A percentile compares a stretch with the other conserved stretches of the same genome.
These are phyloP conservation scores for Pachycephala philippinensis DNA, from an alignment of 2,113 vertebrate species.

Conservation along the genomic window DNA sequence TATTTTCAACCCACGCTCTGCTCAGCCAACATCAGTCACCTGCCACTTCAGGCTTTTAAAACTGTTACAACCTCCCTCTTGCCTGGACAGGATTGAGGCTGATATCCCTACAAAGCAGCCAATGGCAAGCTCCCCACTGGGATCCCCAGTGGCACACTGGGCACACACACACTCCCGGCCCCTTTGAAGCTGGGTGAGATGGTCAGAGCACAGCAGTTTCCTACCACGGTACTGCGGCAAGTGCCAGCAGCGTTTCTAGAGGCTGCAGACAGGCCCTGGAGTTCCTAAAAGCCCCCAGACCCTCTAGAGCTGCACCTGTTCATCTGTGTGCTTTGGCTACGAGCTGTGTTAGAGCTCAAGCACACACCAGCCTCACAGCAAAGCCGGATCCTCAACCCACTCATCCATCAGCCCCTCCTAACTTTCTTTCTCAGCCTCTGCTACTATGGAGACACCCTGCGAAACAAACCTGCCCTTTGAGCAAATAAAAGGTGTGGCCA, in stretches of 20 bases:
- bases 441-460: slow-evolving; percentile 54
- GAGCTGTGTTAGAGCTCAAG: neutral
- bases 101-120: neutral
- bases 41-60: neutral
- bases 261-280: neutral
- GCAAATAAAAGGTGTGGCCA: slow-evolving; percentile 61
- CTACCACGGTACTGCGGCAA: neutral
- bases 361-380: neutral
- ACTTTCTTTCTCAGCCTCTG: neutral
- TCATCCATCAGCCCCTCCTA: neutral
- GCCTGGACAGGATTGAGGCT: neutral
- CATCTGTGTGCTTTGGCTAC: neutral
- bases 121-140: neutral
- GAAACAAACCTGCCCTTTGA: slow-evolving; percentile 62
- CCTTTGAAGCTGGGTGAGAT: neutral
- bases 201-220: neutral
- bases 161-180: neutral
- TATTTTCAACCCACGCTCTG: neutral
- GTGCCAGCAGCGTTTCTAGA: neutral
- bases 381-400: neutral
- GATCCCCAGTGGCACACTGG: neutral
- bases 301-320: neutral
- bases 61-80: neutral
- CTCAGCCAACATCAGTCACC: neutral
- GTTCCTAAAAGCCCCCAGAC: neutral